Base-by-base conservation (phyloP, 1,140 invertebrate genomes). In the Achroia grisella region DNA sequence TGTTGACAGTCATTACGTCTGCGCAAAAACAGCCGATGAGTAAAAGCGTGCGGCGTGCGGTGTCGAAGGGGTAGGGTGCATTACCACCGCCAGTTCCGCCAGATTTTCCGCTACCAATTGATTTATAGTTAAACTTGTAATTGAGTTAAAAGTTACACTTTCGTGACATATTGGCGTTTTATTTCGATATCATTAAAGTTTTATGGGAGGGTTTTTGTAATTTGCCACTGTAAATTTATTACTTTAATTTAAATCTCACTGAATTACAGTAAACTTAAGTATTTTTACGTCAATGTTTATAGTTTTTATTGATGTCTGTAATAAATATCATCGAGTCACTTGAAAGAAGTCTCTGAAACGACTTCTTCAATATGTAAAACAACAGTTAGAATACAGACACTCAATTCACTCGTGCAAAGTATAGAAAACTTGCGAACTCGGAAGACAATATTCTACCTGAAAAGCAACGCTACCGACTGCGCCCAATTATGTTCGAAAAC, bases 61-160 rank as follows among this genome's bases (percentile, higher is more conserved):
- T 44, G 46, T 17, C 10, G 14, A 45, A 42, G 54, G n/a, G 45
- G 48, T 52, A 48, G 50, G 42, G 35, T 48, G 37, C 58, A 46
- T 49, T 48, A 17, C 40, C 23, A 48, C 43, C 37, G 34, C 36
- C 42, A 44, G 44, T 42, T 46, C 47, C 39, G 39, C 48, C 52
- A 53, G 47, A 66, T 70, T 73, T 76, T 64, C 60, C 62, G 60
- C 55, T 52, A 40, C 52, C 56, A 66, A 62, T 68, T 73, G 69
- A 81, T 79, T 83, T 76, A 76, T 78, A 62, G 62, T 62, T 48
- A 62, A 83, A 83, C 73, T 79, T 80, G 64, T 78, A 80, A 83
- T 78, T 71, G 65, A 67, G 60, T 62, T 71, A 66, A 66, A 68
- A 73, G 66, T 77, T 73, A 64, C 53, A 68, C 51, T 66, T 64